Evolutionary conservation across 2,888 invertebrate species (phyloP), one percentile per base, ranked within the genome.

Genomic region (Aromia moschata): DNA sequence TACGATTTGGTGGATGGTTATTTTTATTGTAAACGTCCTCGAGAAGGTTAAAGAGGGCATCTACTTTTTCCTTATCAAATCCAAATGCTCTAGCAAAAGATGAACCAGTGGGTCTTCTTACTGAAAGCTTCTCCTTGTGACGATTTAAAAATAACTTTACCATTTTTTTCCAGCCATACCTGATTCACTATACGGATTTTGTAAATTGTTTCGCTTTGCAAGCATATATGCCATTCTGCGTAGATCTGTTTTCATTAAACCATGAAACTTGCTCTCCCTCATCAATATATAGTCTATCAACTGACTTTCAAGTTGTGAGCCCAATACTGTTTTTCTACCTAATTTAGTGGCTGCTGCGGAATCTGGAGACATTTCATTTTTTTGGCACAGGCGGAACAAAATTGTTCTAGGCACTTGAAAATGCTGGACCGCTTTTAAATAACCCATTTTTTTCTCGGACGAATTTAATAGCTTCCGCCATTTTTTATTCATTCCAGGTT

Each of bases 1-100:
- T 68, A 31, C 69, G 60, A 52, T 68, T 46, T 38, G 62, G 59
- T 14, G 43, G 49, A 64, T 49, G 69, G 41, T 59, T 56, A 40
- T 47, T 18, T 53, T 45, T 31, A 7, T 3, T 41, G 16, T 49
- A 38, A 1, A 49, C 16, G n/a, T 18, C 41, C 40, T 30, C 56
- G 10, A 47, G 31, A 31, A 49, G 30, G n/a, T 15, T 14, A 49
- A 56, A 14, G 38, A 56, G 11, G 4, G 25, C 11, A 12, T 33
- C 9, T 11, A 49, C 33, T 10, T 40, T 51, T 57, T 57, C 57
- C 18, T 41, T 36, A n/a, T 37, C 36, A 37, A 52, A 52, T 15
- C 57, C 51, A 43, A 51, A 51, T 31, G 51, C 51, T 51, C 57
- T 57, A 31, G 51, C 57, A 36, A 36, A 40, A 12, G 51, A 56